Conservation (phyloP, 2,888 invertebrate species). For the Chydorus sphaericus region DNA sequence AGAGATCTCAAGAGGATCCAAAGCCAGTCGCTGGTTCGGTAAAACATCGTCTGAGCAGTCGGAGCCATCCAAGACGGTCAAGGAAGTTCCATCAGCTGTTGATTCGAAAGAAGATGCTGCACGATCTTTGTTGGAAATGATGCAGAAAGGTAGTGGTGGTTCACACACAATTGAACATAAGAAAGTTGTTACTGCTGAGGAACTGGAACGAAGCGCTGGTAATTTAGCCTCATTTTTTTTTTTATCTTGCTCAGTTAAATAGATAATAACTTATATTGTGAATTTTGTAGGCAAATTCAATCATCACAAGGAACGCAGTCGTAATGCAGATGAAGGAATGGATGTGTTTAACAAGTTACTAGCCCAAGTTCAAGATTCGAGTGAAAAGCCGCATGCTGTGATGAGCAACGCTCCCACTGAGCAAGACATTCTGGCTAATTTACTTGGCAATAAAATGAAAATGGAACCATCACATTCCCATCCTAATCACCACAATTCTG, state of each 20-base stretch:
- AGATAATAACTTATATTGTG: not conserved
- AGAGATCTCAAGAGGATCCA: not conserved
- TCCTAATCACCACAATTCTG: not conserved
- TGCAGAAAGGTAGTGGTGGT: conserved; percentile 48
- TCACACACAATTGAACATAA: conserved; percentile 22
- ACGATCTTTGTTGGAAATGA: conserved; percentile 43
- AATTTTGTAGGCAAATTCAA: not conserved
- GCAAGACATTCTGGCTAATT: conserved; percentile 19
- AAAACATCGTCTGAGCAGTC: not conserved
- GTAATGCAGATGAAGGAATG: not conserved
- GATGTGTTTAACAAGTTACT: not conserved
- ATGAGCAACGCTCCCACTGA: conserved; percentile 19
- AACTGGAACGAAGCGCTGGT: conserved; percentile 7
- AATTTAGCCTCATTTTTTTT: not conserved
- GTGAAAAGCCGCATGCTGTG: conserved; percentile 1
- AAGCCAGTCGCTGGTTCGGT: conserved; percentile 9
- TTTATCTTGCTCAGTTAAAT: not conserved
- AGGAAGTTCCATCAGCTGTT: not conserved
- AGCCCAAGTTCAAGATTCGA: not conserved
- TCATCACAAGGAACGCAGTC: not conserved
- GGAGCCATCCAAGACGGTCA: not conserved
- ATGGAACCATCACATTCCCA: not conserved
- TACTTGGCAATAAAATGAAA: conserved; percentile 5
- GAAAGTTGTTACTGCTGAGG: conserved; percentile 3
- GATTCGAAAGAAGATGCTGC: conserved; percentile 1